Evolutionary conservation across 2,888 invertebrate genomes (phyloP), one percentile per base, ranked within the genome.

Genomic region (Caradrina kadenii): DNA sequence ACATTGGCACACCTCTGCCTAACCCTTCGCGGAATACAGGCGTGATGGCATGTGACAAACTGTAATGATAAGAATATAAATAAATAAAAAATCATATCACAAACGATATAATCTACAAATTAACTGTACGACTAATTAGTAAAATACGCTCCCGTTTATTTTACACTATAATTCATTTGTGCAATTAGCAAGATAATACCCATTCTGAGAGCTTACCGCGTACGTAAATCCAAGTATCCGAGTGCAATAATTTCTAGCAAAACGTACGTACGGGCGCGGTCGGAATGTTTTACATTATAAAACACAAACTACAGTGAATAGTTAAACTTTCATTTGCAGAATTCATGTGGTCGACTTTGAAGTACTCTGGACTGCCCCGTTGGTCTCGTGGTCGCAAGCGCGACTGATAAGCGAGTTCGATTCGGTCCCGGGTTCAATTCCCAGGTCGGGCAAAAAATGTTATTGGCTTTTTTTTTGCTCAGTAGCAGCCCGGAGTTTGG

Each of bases 161-260:
- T 74, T 31, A 63, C 54, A 61, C 61, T 55, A 79, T 83, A 81
- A 86, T 64, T 84, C 80, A 85, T 87, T 80, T 82, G 69, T 76
- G 76, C 77, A 81, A 86, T 86, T 84, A 83, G 79, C 68, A 72
- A 83, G 81, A 86, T 83, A 83, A 81, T 82, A 59, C 69, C 81
- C 61, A 79, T 78, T 82, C 82, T 56, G 70, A 63, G 67, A 79
- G 81, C 81, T 79, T 71, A 80, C 76, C 60, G 73, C 66, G 60
- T 74, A 75, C 73, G 75, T 83, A 83, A 76, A 82, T 84, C 62
- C 77, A 64, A 69, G 69, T 75, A 71, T 63, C 78, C 69, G 65
- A 76, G 70, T 77, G 75, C 72, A 63, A 73, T 74, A 71, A 81
- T 76, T 80, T 77, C 58, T 72, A 71, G 68, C 75, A 62, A 74